These are phyloP conservation scores for Solen grandis DNA, from an alignment of 1,140 invertebrate genomes.

Conservation along the genomic window DNA sequence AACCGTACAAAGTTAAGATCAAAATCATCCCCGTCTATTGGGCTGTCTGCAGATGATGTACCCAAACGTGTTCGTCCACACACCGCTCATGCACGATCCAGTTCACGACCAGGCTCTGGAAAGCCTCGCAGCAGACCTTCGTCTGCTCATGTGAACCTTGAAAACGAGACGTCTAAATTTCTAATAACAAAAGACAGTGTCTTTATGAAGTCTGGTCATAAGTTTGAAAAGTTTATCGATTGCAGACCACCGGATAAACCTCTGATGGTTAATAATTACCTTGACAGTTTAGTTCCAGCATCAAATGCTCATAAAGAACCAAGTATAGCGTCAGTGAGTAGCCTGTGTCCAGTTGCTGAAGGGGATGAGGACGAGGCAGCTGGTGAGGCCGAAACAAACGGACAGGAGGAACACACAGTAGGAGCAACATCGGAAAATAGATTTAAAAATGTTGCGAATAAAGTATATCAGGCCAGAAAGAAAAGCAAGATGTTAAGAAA, in stretches of 20 bases:
- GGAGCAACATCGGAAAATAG: background rate
- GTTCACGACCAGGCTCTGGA: background rate
- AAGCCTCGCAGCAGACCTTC: constrained; percentile 9
- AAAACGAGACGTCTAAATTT: constrained; percentile 7
- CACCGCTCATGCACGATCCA: constrained; percentile 30
- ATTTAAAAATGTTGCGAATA: background rate
- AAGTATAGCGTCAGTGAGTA: constrained; percentile 35
- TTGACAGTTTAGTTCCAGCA: constrained; percentile 4
- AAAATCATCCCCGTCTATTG: constrained; percentile 20
- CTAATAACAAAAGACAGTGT: constrained; percentile 53
- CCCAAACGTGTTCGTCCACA: constrained; percentile 28
- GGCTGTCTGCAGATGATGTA: background rate
- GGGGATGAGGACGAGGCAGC: constrained; percentile 39
- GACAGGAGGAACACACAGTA: background rate
- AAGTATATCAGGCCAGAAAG: constrained; percentile 9
- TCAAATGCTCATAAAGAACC: constrained; percentile 9
- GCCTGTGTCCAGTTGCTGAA: constrained; percentile 39
- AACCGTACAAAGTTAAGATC: constrained; percentile 31
- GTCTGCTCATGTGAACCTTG: constrained; percentile 2
- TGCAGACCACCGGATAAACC: constrained; percentile 38
- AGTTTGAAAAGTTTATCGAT: constrained; percentile 50
- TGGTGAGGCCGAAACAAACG: background rate
- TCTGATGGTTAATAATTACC: constrained; percentile 46
- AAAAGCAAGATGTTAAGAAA: constrained; percentile 18
- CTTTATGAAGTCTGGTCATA: constrained; percentile 44